Base-by-base conservation (phyloP, 2,797 vertebrate genomes). In the Stomatorhinus walkeri region DNA sequence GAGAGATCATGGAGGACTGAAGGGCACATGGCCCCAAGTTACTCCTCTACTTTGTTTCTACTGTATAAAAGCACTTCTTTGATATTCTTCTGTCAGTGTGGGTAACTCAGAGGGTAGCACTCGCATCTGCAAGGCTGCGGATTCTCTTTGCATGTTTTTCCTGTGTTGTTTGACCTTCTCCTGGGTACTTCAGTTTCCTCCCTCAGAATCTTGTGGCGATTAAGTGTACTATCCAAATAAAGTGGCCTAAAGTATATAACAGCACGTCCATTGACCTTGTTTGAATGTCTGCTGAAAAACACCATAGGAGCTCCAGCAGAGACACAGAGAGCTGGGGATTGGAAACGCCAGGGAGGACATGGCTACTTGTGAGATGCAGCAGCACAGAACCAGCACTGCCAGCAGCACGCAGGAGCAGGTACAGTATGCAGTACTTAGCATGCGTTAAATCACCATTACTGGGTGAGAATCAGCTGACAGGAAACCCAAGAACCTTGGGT, bases 241-340 rank as follows among this genome's bases (percentile, higher is more conserved):
- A 43, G 72, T 43, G 72, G 36, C 10, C 6, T 9, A 8, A 84
- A 46, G 81, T 24, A 9, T 51, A 24, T 19, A 9, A 43, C 14
- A 19, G 36, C 36, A 24, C 4, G 8, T 48, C 22, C 4, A 9
- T 28, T 46, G 6, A 10, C 81, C 8, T 14, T 24, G 19, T 85
- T 22, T 51, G 48, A 85, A 51, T 51, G 22, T 48, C 10, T 85
- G 14, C 52, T 9, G 51, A 16, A 10, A 19, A 86, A 40, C 51
- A 32, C 28, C 88, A n/a, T 16, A 96, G 96, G 94, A 96, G 88
- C 93, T 96, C 79, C 94, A 95, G 14, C 72, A 94, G 90, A 95
- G 94, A 91, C 92, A 91, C 89, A 92, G 94, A n/a, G 90, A 93
- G 88, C 93, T 94, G 61, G 91, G 92, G 87, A 93, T 93, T 46